Base-by-base conservation (phyloP, 2,113 vertebrate species). In the Coturnix japonica region DNA sequence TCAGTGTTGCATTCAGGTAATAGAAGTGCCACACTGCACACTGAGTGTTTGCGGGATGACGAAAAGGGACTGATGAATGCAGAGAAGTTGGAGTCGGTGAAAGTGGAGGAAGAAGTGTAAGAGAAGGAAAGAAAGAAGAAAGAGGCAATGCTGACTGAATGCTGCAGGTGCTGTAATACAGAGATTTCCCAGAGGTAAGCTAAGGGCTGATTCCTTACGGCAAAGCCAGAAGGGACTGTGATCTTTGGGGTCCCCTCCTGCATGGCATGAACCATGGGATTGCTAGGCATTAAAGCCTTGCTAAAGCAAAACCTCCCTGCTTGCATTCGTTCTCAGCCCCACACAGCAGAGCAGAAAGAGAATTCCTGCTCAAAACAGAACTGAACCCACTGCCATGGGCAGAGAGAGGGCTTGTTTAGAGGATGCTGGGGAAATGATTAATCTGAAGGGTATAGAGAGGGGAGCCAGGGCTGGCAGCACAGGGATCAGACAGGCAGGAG, bases 161-260 rank as follows among this genome's bases (percentile, higher is more conserved):
- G 2, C 30, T 3, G 0, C 57, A 49, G 47, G 31, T 28, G 0
- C 39, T 56, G 1, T 47, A 53, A 71, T 0, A 0, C 33, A 75
- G 46, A 63, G 8, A 7, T 71, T 78, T 49, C 39, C 33, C n/a
- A 78, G 61, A 33, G 83, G 59, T 49, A 19, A 47, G 28, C 26
- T 19, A 59, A 51, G 28, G 72, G 23, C 14, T 51, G 23, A 11
- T 83, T 25, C 73, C 51, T 2, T 56, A 31, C 70, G 54, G 31
- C 70, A 57, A 83, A 93, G 37, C 80, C 21, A 13, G 37, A 44
- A 53, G 44, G 26, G 47, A 30, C 21, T 54, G 37, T 53, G 44
- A 44, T 75, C 21, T 49, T 67, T 69, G 43, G 43, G 41, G 59
- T 20, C 19, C 41, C 21, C 44, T 80, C 39, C 20, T 83, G 54